Conservation (phyloP, 53 echinoderm and acorn worm genomes). For the Paracentrotus lividus region DNA sequence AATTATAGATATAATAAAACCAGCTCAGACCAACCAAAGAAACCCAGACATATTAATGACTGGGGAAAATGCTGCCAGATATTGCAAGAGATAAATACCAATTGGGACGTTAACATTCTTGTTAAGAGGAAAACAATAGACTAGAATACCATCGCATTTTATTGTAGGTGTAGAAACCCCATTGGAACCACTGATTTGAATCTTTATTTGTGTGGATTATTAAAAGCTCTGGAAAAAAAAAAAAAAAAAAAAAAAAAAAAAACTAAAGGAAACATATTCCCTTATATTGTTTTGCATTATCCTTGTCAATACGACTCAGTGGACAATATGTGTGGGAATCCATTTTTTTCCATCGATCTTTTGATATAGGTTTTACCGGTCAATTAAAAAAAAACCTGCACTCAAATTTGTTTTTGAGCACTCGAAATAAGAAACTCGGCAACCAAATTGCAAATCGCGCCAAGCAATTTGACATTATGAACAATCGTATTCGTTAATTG, state of each 20-base stretch:
- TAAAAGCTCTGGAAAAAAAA: background rate
- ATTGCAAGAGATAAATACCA: background rate
- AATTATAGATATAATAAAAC: background rate
- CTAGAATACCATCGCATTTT: background rate
- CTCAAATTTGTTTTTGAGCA: no score
- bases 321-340: no score
- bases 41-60: background rate
- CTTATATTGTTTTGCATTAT: background rate
- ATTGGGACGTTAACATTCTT: background rate
- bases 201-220: constrained; percentile 2
- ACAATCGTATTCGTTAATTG: no score
- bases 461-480: no score
- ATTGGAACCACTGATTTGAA: background rate
- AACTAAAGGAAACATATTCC: background rate
- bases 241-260: no score
- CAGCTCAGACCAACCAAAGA: background rate
- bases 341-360: no score
- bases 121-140: background rate
- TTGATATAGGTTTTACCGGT: no score
- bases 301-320: no score
- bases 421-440: no score
- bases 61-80: background rate
- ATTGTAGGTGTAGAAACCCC: constrained; percentile 9
- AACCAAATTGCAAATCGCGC: no score
- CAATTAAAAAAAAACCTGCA: no score